Conservation (phyloP, 2,888 invertebrate genomes). For the Strigamia maritima region DNA sequence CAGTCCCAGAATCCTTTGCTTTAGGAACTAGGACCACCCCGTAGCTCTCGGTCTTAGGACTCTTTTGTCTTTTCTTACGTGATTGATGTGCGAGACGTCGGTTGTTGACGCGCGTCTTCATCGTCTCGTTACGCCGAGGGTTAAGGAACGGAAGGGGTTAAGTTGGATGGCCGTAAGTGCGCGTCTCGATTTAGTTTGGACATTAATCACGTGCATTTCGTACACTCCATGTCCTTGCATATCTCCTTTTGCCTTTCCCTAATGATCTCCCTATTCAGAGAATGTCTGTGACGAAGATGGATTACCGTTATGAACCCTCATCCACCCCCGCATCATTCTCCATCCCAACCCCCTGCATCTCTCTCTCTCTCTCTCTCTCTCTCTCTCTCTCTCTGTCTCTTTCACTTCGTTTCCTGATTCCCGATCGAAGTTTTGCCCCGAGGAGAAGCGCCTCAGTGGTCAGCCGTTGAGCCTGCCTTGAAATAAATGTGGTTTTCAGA, state of each 20-base stretch:
- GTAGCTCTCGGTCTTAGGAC: conserved; percentile 12
- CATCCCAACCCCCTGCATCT: conserved; percentile 5
- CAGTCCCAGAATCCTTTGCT: conserved; percentile 22
- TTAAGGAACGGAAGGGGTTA: conserved; percentile 31
- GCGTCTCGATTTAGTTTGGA: conserved; percentile 32
- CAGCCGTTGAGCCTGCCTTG: conserved; percentile 30
- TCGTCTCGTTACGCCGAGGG: conserved; percentile 15
- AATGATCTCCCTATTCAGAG: conserved; percentile 39
- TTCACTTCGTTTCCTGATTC: conserved; percentile 31
- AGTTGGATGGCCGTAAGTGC: conserved; percentile 11
- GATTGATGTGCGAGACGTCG: conserved; percentile 28
- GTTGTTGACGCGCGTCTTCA: conserved; percentile 20
- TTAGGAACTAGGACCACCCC: not conserved
- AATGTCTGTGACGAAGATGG: conserved; percentile 39
- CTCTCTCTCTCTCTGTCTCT: not conserved
- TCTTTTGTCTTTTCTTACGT: conserved; percentile 12
- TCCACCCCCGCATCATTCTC: conserved; percentile 28
- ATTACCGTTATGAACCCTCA: conserved; percentile 38
- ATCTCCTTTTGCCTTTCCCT: conserved; percentile 39
- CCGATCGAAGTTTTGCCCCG: conserved; percentile 34
- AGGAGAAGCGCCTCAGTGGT: conserved; percentile 30
- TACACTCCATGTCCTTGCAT: conserved; percentile 31
- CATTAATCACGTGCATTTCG: conserved; percentile 37
- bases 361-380: not conserved
- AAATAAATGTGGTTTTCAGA: conserved; percentile 37